Percentiles rank a stretch among this genome's conserved stretches.
These are phyloP conservation scores for Toxotes chatareus DNA, from an alignment of 2,113 vertebrate genomes.

Conservation along the genomic window DNA sequence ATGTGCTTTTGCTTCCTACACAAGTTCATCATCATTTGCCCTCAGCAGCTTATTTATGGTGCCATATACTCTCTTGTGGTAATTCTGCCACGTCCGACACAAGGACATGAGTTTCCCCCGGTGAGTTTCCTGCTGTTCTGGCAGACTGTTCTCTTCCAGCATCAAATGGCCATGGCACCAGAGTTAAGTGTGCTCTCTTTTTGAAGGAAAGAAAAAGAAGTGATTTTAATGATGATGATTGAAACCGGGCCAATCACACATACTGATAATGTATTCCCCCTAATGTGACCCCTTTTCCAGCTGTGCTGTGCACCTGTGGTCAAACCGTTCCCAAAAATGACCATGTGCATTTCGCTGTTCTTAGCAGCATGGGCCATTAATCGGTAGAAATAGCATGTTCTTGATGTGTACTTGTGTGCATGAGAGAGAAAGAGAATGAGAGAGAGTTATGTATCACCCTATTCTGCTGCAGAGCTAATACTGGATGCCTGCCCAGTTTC, in stretches of 20 bases:
- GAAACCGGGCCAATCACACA: neutral
- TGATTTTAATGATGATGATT: neutral
- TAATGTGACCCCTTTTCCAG: neutral
- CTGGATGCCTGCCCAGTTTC: constrained; percentile 57
- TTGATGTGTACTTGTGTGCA: constrained; percentile 23
- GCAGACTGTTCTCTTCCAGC: neutral
- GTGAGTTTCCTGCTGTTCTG: no score
- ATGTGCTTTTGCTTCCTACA: no score
- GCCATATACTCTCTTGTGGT: neutral
- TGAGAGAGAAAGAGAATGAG: neutral
- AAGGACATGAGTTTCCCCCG: neutral
- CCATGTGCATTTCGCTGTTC: neutral
- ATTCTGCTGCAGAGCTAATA: constrained; percentile 47
- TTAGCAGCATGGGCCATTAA: constrained; percentile 5
- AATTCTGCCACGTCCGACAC: neutral
- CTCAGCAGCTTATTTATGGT: neutral
- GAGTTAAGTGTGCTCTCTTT: neutral
- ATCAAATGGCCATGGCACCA: neutral
- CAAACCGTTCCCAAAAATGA: neutral
- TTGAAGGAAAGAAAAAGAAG: neutral
- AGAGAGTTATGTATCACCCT: constrained; percentile 36
- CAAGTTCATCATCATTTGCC: neutral
- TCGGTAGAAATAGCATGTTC: neutral
- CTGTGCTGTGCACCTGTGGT: constrained; percentile 13
- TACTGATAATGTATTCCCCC: neutral